These are phyloP conservation scores for Scarus forsteni DNA, from an alignment of 2,797 vertebrate genomes.

Conservation along the genomic window DNA sequence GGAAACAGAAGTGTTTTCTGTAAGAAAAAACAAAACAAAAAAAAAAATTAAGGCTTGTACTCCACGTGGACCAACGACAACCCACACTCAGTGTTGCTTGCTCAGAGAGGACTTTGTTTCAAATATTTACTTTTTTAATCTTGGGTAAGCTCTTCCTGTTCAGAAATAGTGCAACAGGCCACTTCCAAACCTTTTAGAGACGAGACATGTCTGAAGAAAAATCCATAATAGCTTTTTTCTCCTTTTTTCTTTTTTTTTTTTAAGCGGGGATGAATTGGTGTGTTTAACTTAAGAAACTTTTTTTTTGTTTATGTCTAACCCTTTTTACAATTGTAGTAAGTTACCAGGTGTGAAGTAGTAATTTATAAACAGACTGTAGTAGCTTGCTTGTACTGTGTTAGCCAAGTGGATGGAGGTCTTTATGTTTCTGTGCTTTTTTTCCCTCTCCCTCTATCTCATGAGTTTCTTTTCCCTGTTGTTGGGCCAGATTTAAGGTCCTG, in stretches of 20 bases:
- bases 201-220: slow-evolving; percentile 83
- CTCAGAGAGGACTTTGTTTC: slow-evolving; percentile 90
- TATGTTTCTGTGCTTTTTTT: slow-evolving; percentile 79
- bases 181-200: slow-evolving; percentile 85
- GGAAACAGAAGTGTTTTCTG: slow-evolving; percentile 94
- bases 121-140: slow-evolving; percentile 87
- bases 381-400: slow-evolving; percentile 85
- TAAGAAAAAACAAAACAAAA: slow-evolving; percentile 82
- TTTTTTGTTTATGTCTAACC: slow-evolving; percentile 87
- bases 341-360: slow-evolving; percentile 91
- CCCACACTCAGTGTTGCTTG: slow-evolving; percentile 98
- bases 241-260: slow-evolving; percentile 40
- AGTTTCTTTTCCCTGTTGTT: slow-evolving; percentile 62
- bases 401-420: slow-evolving; percentile 86
- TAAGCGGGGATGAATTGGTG: slow-evolving; percentile 78
- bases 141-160: slow-evolving; percentile 87
- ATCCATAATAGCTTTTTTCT: slow-evolving; percentile 81
- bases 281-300: slow-evolving; percentile 85
- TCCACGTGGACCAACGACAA: slow-evolving; percentile 94
- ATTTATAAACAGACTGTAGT: slow-evolving; percentile 91
- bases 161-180: slow-evolving; percentile 80
- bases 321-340: slow-evolving; percentile 89
- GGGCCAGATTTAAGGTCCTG: slow-evolving; percentile 68
- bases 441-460: slow-evolving; percentile 43
- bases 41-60: slow-evolving; percentile 90